These are phyloP conservation scores for Glyphotaelius pellucidus DNA, from an alignment of 2,888 invertebrate genomes.

Conservation along the genomic window DNA sequence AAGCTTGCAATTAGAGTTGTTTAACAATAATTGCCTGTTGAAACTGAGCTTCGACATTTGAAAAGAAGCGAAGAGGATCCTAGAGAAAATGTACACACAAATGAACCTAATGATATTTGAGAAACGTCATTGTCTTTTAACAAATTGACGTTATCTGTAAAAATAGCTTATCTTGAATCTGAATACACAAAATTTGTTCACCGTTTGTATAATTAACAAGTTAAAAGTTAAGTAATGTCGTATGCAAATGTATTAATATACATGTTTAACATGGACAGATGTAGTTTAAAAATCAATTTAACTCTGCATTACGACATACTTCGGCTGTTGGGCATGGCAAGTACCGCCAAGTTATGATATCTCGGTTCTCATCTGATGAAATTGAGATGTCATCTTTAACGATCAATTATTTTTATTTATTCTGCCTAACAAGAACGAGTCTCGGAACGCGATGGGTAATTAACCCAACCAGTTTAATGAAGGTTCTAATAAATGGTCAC, in stretches of 20 bases:
- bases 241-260: not conserved
- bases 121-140: too few species aligned
- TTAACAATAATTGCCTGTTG: too few species aligned
- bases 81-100: too few species aligned
- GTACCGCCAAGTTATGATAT: not conserved
- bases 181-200: not conserved
- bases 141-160: too few species aligned
- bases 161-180: not conserved
- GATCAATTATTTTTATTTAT: conserved; percentile 29
- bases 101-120: too few species aligned
- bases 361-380: not conserved
- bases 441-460: conserved; percentile 8
- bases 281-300: conserved; percentile 7
- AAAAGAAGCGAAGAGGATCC: too few species aligned
- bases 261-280: not conserved
- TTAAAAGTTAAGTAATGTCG: not conserved
- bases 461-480: conserved; percentile 18
- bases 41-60: too few species aligned
- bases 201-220: not conserved
- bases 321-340: not conserved
- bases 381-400: conserved; percentile 36
- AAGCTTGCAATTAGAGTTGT: too few species aligned
- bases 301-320: not conserved
- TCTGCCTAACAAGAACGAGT: conserved; percentile 5
- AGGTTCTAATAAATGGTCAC: conserved; percentile 36